Conservation (phyloP, 2,797 vertebrate genomes). For the Semaprochilodus insignis region DNA sequence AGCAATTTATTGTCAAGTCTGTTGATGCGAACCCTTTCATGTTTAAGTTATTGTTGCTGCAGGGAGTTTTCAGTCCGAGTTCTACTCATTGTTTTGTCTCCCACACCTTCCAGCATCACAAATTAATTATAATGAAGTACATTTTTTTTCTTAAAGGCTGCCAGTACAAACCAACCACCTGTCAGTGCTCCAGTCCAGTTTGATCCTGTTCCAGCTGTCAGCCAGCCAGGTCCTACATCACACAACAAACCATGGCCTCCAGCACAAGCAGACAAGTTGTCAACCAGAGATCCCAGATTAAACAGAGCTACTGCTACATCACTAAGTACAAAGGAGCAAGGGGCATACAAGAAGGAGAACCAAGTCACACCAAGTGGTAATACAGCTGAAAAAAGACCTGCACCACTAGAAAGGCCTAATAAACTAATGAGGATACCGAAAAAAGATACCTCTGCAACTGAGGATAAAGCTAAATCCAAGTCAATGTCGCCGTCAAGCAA, state of each 20-base stretch:
- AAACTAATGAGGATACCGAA: slow-evolving; percentile 78
- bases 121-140: not conserved
- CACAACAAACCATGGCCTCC: slow-evolving; percentile 74
- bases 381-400: slow-evolving; percentile 77
- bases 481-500: slow-evolving; percentile 86
- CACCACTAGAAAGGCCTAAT: slow-evolving; percentile 76
- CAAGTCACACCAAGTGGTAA: slow-evolving; percentile 54
- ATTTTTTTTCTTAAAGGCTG: slow-evolving; percentile 78
- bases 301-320: slow-evolving; percentile 79
- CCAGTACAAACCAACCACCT: slow-evolving; percentile 78
- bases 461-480: slow-evolving; percentile 79
- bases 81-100: not conserved
- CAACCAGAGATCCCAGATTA: slow-evolving; percentile 92
- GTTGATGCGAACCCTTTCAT: not conserved
- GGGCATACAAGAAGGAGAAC: slow-evolving; percentile 81
- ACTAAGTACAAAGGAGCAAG: slow-evolving; percentile 84
- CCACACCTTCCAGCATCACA: not conserved
- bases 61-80: too few relatives aligned
- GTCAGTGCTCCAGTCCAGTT: slow-evolving; percentile 66
- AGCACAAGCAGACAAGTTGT: slow-evolving; percentile 82
- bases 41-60: too few relatives aligned
- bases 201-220: slow-evolving; percentile 70
- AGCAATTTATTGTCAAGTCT: too few relatives aligned
- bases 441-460: slow-evolving; percentile 76
- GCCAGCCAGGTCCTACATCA: slow-evolving; percentile 69